Percentiles rank a stretch among this genome's conserved stretches.
phyloP scores from a whole-genome alignment of 2,888 invertebrate species.

The Parthenolecanium corni region DNA sequence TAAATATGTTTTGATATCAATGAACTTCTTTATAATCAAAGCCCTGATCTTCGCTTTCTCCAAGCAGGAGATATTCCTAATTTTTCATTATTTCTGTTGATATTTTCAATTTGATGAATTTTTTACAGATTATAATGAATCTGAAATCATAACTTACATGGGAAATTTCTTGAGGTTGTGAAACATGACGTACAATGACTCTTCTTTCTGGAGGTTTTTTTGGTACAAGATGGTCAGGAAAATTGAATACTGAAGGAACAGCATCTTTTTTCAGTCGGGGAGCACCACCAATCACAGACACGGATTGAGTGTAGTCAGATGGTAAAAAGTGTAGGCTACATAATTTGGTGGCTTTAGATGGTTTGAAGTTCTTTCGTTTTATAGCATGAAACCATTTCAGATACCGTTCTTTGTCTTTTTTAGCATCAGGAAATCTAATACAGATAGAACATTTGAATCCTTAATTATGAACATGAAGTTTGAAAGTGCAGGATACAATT shows the following conservation, averaged over 20 bases:
- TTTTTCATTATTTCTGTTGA: no score
- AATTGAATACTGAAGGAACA: neutral
- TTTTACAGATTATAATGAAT: no score
- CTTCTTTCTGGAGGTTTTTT: neutral
- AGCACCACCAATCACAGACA: neutral
- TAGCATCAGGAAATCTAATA: neutral
- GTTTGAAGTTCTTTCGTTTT: neutral
- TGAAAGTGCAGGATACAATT: neutral
- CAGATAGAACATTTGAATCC: neutral
- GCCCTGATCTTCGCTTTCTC: no score
- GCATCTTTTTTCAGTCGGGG: neutral
- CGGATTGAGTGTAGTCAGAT: neutral
- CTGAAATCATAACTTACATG: neutral
- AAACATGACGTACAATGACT: neutral
- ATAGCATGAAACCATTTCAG: neutral
- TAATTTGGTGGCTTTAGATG: neutral
- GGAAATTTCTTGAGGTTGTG: neutral
- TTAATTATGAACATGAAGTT: neutral
- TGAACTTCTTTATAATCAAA: no score
- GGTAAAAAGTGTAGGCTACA: neutral
- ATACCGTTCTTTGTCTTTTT: neutral
- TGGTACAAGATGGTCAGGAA: neutral
- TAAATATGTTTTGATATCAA: neutral
- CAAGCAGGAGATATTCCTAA: no score
- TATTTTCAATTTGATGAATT: no score